Conservation (phyloP, 2,888 invertebrate species). For the Pantelozetes paolii region DNA sequence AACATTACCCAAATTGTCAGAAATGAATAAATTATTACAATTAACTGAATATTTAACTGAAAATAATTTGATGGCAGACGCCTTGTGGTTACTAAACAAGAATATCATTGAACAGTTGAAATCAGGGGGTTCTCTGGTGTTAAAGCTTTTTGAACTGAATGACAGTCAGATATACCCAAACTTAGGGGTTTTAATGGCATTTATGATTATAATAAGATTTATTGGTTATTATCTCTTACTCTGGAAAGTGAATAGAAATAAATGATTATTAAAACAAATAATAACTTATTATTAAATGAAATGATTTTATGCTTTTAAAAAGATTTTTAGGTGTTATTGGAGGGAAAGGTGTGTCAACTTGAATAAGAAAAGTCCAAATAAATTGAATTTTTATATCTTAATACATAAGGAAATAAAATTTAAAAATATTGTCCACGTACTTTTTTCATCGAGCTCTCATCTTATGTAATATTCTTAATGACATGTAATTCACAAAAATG, state of each 20-base stretch:
- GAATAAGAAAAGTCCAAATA: too few relatives aligned
- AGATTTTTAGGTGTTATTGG: too few relatives aligned
- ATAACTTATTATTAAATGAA: too few relatives aligned
- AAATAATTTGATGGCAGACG: not conserved
- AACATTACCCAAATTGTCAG: not conserved
- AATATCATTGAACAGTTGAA: not conserved
- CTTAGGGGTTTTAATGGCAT: not conserved
- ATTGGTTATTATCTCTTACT: conserved; percentile 4
- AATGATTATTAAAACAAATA: not conserved
- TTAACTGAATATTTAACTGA: not conserved
- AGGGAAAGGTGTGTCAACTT: too few relatives aligned
- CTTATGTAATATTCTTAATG: too few relatives aligned
- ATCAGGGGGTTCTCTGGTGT: not conserved
- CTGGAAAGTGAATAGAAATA: conserved; percentile 1
- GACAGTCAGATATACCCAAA: not conserved
- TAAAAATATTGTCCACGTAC: too few relatives aligned
- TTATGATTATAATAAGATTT: not conserved
- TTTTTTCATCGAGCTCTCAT: too few relatives aligned
- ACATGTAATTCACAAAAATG: too few relatives aligned
- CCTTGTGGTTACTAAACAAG: not conserved
- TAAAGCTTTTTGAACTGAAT: not conserved
- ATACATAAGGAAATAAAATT: too few relatives aligned
- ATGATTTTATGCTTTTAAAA: too few relatives aligned
- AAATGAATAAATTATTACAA: not conserved
- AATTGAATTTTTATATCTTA: too few relatives aligned